Base-by-base conservation (phyloP, 53 echinoderm and acorn worm genomes). In the Luidia sarsii region DNA sequence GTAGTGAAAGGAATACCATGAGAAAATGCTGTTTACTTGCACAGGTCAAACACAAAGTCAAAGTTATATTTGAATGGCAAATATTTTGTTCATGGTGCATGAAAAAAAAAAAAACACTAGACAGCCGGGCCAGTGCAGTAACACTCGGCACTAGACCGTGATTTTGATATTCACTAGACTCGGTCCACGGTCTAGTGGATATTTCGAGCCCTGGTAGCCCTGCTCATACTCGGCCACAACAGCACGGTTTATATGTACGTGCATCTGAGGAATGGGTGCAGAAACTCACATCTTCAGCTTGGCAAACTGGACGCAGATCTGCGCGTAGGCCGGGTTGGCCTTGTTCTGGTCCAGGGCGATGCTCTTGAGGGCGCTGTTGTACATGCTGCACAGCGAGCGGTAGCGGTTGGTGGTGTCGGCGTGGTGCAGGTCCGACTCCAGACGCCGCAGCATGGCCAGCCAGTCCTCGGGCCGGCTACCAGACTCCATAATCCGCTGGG, bases 381-480 rank as follows among this genome's bases (percentile, higher is more conserved):
- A 96, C 33, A 71, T 80, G 32, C 70, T 71, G 65, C 79, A 88
- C 69, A 96, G 79, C 57, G 61, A 83, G 11, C 85, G 61, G 23
- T 80, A 86, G 13, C 83, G 51, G 30, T 70, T 85, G 74, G 66
- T 81, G 14, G 50, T 68, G 69, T 87, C 84, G 20, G 55, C 35
- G 21, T 73, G 50, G 13, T 70, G 29, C 16, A 80, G 48, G 39
- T 83, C 87, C 3, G 31, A 53, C 45, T 93, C 97, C 0, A 96
- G 68, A 19, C 73, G 60, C n/a, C 53, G 64, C 14, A 96, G 90
- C 62, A 85, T 93, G 16, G 70, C 75, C 1, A 96, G 82, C 97
- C 97, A 96, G 55, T 96, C 92, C 11, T 88, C 85, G 11, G 97
- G 93, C 65, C 67, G 66, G 91, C 94, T 84, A 30, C 97, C 93